phyloP scores from a whole-genome alignment of 2,797 vertebrate genomes.

The Sphenopsis melanotis region DNA sequence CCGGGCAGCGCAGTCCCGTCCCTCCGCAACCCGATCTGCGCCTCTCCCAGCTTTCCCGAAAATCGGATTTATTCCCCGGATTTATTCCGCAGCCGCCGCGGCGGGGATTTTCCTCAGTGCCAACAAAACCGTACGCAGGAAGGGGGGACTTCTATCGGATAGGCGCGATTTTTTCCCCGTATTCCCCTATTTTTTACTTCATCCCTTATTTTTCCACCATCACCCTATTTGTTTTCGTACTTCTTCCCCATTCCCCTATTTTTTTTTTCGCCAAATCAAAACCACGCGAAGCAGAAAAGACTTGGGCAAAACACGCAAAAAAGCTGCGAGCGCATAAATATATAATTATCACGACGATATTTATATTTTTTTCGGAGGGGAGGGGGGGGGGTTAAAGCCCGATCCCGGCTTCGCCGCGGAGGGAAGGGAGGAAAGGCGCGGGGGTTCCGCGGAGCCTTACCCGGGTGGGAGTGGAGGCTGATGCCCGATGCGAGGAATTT shows the following conservation, averaged over 20 bases:
- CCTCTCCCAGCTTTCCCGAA: neutral
- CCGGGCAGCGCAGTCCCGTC: neutral
- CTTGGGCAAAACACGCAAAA: neutral
- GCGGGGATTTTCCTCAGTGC: neutral
- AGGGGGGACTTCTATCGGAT: neutral
- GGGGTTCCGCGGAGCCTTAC: conserved; percentile 76
- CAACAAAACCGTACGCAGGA: neutral
- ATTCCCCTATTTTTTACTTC: neutral
- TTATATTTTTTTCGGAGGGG: accelerated
- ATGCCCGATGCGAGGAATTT: conserved; percentile 90
- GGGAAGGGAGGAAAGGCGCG: neutral
- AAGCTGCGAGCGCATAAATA: neutral
- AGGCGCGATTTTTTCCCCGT: neutral
- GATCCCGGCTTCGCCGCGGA: neutral
- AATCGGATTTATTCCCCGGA: neutral
- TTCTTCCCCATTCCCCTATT: neutral
- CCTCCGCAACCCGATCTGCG: neutral
- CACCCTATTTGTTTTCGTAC: neutral
- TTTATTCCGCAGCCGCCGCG: neutral
- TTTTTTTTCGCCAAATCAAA: neutral
- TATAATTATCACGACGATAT: accelerated
- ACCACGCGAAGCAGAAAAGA: neutral
- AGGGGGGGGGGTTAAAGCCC: accelerated
- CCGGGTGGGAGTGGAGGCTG: conserved; percentile 90
- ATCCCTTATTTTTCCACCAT: neutral